These are phyloP conservation scores for Volucella bombylans DNA, from an alignment of 2,888 invertebrate genomes.

Conservation along the genomic window DNA sequence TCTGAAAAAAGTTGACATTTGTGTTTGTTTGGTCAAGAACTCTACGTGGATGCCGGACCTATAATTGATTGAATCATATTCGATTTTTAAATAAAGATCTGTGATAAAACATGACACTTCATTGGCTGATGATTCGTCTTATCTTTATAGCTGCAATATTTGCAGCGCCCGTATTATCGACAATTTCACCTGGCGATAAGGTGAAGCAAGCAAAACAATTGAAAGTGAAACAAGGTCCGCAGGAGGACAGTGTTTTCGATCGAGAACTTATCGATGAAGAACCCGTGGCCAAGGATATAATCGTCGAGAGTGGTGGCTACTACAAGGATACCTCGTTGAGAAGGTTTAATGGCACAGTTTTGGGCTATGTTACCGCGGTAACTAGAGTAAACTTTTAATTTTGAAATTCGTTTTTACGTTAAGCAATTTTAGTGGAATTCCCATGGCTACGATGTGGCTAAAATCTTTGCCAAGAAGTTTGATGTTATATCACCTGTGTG, in stretches of 20 bases:
- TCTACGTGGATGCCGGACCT: conserved; percentile 21
- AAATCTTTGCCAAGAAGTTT: conserved; percentile 93
- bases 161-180: conserved; percentile 67
- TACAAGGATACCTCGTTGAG: conserved; percentile 87
- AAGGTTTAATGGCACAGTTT: conserved; percentile 88
- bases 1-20: conserved; percentile 25
- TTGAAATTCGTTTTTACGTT: neutral
- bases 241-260: conserved; percentile 87
- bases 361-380: conserved; percentile 96
- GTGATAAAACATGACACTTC: conserved; percentile 53
- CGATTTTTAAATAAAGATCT: conserved; percentile 29
- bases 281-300: conserved; percentile 88
- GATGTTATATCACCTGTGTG: conserved; percentile 96
- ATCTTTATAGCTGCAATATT: conserved; percentile 27
- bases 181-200: conserved; percentile 78
- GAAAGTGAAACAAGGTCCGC: conserved; percentile 83
- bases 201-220: conserved; percentile 76
- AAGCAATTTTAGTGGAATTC: conserved; percentile 91
- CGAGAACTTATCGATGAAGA: conserved; percentile 87
- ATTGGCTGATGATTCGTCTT: neutral
- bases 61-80: conserved; percentile 51
- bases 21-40: conserved; percentile 36
- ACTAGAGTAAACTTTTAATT: conserved; percentile 75
- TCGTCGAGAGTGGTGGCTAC: conserved; percentile 89
- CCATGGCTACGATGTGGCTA: conserved; percentile 96